Base-by-base conservation (phyloP, 2,888 invertebrate genomes). In the Magallana nippona region DNA sequence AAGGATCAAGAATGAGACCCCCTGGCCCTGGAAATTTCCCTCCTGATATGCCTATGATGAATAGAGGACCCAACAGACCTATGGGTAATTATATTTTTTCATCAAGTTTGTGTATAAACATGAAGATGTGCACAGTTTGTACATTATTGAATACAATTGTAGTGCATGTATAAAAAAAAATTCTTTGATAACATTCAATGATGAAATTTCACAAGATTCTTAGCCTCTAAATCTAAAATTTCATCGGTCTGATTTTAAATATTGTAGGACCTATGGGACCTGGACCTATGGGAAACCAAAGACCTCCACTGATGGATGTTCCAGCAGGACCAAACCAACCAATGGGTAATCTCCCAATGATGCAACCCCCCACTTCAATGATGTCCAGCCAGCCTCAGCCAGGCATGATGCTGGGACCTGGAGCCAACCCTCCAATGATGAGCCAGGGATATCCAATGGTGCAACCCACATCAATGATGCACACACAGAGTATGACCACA, bases 221-320 rank as follows among this genome's bases (percentile, higher is more conserved):
- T n/a, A n/a, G n/a, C n/a, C n/a, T n/a, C n/a, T n/a, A n/a, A 44
- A 44, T 44, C 44, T 44, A 44, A 44, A 8, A 44, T 44, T 44
- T 44, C 44, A 44, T 44, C 8, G 44, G 5, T 44, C 44, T 44
- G 44, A 44, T 44, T 44, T 44, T 44, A 44, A 44, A 44, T 44
- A 8, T 71, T 19, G 82, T n/a, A 19, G 79, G 82, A n/a, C 77
- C 82, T 17, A 78, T 78, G 71, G 83, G 83, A 79, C 63, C 82
- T 60, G 57, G 83, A 19, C 57, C 79, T 19, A 77, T 83, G 78
- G 11, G 44, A 17, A 55, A 63, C 27, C 57, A 84, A 17, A 79
- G 81, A 77, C 62, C 83, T 56, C 77, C 85, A 44, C 32, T 81
- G 13, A 83, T 86, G 82, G 84, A 85, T 56, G 84, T 80, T 71